A percentile compares a stretch with the other conserved stretches of the same genome.
These are phyloP conservation scores for Fratercula arctica DNA, from an alignment of 2,797 vertebrate species.

Conservation along the genomic window DNA sequence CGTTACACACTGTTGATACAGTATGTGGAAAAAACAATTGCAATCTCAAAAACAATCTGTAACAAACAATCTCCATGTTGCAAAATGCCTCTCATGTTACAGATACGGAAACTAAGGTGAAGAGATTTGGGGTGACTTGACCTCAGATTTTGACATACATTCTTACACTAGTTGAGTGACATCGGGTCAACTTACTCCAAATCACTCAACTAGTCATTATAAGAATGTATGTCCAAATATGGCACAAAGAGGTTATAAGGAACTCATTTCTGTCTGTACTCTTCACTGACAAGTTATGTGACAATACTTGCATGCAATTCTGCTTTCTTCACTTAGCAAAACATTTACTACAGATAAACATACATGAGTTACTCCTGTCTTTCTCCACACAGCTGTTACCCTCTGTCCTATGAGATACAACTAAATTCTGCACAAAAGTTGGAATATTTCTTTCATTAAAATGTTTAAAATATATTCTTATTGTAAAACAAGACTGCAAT, in stretches of 20 bases:
- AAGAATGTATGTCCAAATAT: neutral
- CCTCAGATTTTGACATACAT: neutral
- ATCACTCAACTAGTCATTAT: neutral
- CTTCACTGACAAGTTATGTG: neutral
- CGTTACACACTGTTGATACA: neutral
- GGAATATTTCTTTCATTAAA: neutral
- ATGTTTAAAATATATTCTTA: neutral
- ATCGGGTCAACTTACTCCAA: neutral
- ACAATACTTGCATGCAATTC: neutral
- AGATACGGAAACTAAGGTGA: neutral
- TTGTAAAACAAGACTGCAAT: neutral
- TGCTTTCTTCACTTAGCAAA: neutral
- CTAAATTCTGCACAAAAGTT: neutral
- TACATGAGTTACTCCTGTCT: neutral
- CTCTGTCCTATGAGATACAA: neutral
- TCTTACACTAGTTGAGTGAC: neutral
- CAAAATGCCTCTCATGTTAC: neutral
- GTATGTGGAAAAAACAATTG: neutral
- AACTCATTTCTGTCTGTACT: neutral
- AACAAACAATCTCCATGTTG: neutral
- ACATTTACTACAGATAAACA: neutral
- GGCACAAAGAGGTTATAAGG: neutral
- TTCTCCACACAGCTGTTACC: neutral
- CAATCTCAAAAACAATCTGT: neutral
- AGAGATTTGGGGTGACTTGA: neutral